Conservation (phyloP, 2,888 invertebrate species). For the Nomada hirtipes region DNA sequence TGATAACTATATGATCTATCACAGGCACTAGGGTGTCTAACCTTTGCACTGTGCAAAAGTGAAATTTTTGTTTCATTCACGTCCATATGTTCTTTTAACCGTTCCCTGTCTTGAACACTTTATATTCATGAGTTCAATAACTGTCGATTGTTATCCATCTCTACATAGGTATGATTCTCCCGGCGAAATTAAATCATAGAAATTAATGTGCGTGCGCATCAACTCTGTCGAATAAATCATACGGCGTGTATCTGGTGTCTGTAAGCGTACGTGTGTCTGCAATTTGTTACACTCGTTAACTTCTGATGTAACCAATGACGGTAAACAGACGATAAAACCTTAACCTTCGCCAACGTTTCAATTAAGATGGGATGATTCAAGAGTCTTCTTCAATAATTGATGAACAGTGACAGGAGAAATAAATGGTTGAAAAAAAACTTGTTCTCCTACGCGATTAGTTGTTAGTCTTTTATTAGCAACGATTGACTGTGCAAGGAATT, state of each 20-base stretch:
- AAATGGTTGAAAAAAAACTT: not conserved
- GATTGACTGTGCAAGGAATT: too few species aligned
- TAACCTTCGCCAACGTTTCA: conserved; percentile 76
- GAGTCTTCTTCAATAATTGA: not conserved
- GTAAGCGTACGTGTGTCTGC: not conserved
- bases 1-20: too few species aligned
- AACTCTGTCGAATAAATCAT: conserved; percentile 18
- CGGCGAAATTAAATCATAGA: conserved; percentile 10
- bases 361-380: conserved; percentile 62
- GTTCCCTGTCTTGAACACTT: not conserved
- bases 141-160: not conserved
- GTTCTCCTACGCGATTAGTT: not conserved
- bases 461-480: too few species aligned
- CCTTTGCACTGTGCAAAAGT: too few species aligned
- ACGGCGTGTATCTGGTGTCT: conserved; percentile 1
- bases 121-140: not conserved
- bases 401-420: not conserved
- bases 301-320: conserved; percentile 73
- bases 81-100: too few species aligned
- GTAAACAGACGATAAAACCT: conserved; percentile 61
- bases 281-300: conserved; percentile 46
- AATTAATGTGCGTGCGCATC: conserved; percentile 18
- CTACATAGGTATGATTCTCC: not conserved
- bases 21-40: too few species aligned
- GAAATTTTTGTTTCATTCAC: too few species aligned